A percentile compares a stretch with the other conserved stretches of the same genome.
Conservation (phyloP, 1,140 invertebrate species). For the Aphis craccivora region DNA sequence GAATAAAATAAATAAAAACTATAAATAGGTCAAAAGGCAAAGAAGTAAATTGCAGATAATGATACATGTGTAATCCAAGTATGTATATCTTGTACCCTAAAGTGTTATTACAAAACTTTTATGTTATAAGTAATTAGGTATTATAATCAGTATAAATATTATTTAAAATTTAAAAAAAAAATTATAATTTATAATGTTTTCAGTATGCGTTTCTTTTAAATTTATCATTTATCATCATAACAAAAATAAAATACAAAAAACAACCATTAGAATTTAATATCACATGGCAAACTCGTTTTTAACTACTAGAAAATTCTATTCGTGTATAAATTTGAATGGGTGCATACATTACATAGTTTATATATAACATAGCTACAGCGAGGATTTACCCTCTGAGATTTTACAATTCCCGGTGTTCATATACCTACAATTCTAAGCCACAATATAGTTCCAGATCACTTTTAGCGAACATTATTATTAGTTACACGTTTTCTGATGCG, state of each 20-base stretch:
- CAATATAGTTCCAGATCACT: background rate
- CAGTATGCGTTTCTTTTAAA: background rate
- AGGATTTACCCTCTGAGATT: conserved; percentile 21
- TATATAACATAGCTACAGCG: background rate
- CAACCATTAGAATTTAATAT: background rate
- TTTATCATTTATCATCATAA: background rate
- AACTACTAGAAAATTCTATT: background rate
- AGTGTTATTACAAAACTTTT: no score
- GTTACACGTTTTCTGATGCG: background rate
- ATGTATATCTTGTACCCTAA: no score
- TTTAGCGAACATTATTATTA: background rate
- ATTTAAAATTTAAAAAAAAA: background rate
- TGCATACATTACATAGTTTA: background rate
- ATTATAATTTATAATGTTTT: background rate
- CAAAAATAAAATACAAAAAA: background rate
- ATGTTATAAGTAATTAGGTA: no score
- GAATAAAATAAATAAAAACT: background rate
- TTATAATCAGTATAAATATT: no score
- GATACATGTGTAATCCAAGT: no score
- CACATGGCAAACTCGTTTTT: background rate
- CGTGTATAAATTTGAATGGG: background rate
- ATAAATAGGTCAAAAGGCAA: background rate
- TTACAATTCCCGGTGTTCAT: background rate
- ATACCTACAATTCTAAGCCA: background rate
- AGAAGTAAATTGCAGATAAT: background rate